Evolutionary conservation across 2,797 vertebrate genomes (phyloP), one percentile per base, ranked within the genome.

Genomic region (Hemibagrus guttatus): DNA sequence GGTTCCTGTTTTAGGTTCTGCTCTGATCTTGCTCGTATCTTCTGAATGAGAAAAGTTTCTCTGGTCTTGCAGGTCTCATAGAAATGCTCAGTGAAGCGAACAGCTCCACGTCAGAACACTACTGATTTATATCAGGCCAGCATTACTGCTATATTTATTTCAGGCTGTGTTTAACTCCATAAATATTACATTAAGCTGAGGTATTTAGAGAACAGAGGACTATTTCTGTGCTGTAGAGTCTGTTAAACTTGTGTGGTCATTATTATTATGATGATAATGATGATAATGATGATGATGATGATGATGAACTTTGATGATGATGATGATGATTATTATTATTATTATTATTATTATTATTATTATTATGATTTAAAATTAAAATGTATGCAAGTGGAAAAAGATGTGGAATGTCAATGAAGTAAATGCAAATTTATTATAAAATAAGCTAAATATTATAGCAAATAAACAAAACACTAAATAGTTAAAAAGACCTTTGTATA

Each of bases 41-140:
- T 87, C 74, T 89, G 78, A 88, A 86, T 87, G 61, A 87, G 42
- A 88, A 84, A 81, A 42, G 28, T 80, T 64, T 79, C 58, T 68
- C 68, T 14, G 54, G 46, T 68, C 64, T 26, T 64, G 52, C 56
- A 52, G 52, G 64, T 35, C 56, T 81, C 21, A 12, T 59, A n/a
- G 12, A 31, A 63, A 85, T 49, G 49, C 61, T 49, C 76, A 76
- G 64, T 52, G 49, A 59, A 66, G 14, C 58, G 49, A 35, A 28
- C 2, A 35, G 19, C 54, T 16, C 31, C 16, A 66, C 9, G 6
- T 26, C 49, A n/a, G 54, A 39, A 39, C 31, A 14, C 13, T 23
- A 4, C n/a, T 16, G 19, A 46, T 80, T 63, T 85, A 69, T 85
- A 42, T 80, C 35, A 39, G 63, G 63, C 28, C 16, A 54, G 61